Evolutionary conservation across 2,113 vertebrate genomes (phyloP).

Genomic region (Neotoma lepida): DNA sequence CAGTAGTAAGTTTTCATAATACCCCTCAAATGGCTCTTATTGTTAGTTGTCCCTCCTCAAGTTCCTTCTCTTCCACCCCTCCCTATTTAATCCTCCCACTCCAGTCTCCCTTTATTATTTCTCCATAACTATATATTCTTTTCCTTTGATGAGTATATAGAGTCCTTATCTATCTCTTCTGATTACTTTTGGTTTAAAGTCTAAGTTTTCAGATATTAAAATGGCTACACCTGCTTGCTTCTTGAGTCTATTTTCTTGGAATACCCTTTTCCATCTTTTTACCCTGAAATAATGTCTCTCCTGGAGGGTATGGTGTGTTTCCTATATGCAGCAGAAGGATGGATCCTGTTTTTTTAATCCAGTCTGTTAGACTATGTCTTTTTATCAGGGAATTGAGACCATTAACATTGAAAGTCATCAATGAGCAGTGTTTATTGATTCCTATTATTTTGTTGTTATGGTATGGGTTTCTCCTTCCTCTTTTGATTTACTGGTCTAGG

Average conservation of each 20-base stretch:
- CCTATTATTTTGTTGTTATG: neutral
- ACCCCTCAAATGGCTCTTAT: neutral
- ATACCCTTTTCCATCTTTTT: too few relatives aligned
- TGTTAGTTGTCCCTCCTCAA: neutral
- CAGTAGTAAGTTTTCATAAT: neutral
- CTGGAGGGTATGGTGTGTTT: neutral
- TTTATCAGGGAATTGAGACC: neutral
- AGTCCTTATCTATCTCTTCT: neutral
- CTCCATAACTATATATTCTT: neutral
- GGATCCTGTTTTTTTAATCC: neutral
- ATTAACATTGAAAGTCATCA: neutral
- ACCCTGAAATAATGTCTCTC: neutral
- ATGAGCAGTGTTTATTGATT: neutral
- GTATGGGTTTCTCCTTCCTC: neutral
- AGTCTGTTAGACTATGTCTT: neutral
- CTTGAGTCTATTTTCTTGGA: neutral
- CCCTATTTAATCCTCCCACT: neutral
- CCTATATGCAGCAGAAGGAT: neutral
- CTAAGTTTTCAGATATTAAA: neutral
- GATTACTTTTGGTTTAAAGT: neutral
- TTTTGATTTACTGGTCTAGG: neutral
- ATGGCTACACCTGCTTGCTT: neutral
- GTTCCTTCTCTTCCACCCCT: neutral
- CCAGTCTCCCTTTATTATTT: neutral
- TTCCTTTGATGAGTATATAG: neutral